Percentiles rank a stretch among this genome's conserved stretches.
phyloP scores from a whole-genome alignment of 1,140 invertebrate genomes.

The Lycorma delicatula region DNA sequence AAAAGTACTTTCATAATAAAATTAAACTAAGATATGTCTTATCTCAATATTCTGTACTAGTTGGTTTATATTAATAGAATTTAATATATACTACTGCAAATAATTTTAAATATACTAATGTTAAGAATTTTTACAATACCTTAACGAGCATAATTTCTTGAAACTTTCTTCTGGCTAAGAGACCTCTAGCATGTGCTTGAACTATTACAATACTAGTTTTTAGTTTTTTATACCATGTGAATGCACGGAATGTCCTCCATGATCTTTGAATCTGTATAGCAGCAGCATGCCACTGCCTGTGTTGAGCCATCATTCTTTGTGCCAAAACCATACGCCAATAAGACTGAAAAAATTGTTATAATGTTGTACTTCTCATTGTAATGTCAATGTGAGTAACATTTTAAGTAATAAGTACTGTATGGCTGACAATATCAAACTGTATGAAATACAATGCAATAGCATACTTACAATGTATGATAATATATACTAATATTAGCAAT shows the following conservation, averaged over 20 bases:
- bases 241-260: conserved; percentile 58
- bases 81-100: no score
- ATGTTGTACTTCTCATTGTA: no score
- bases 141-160: conserved; percentile 35
- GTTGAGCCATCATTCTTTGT: conserved; percentile 38
- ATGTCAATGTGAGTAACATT: no score
- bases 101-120: no score
- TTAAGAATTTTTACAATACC: conserved; percentile 13
- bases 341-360: conserved; percentile 35
- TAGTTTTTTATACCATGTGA: conserved; percentile 57
- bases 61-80: no score
- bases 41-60: no score
- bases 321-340: conserved; percentile 57
- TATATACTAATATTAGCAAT: no score
- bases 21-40: no score
- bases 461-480: no score
- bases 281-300: conserved; percentile 42
- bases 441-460: no score
- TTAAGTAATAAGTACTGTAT: not conserved
- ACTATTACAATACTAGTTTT: conserved; percentile 50
- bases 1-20: no score
- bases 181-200: conserved; percentile 62
- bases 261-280: conserved; percentile 65
- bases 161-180: conserved; percentile 45
- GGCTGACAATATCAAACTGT: no score